Evolutionary conservation across 2,113 vertebrate genomes (phyloP).

Genomic region (Xiphophorus maculatus): DNA sequence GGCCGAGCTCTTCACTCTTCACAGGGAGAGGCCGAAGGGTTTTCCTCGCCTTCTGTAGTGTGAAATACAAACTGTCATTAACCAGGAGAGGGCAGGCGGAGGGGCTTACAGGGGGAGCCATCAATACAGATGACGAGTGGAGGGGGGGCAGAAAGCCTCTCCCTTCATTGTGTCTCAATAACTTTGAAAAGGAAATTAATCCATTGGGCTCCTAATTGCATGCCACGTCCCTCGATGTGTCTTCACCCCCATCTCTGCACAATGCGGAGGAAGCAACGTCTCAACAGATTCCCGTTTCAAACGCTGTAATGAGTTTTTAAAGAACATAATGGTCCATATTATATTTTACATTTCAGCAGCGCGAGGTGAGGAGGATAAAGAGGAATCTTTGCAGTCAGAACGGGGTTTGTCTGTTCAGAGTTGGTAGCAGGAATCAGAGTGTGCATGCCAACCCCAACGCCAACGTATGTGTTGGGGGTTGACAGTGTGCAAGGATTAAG

Average conservation of each 20-base stretch:
- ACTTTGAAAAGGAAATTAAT: constrained; percentile 82
- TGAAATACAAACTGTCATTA: constrained; percentile 77
- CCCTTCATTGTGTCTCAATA: constrained; percentile 77
- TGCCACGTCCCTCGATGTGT: constrained; percentile 77
- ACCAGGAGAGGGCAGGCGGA: constrained; percentile 47
- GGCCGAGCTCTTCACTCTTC: constrained; percentile 56
- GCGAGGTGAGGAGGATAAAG: constrained; percentile 44
- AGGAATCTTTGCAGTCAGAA: constrained; percentile 42
- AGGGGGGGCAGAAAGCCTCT: constrained; percentile 55
- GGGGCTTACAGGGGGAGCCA: constrained; percentile 66
- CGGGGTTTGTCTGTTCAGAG: constrained; percentile 72
- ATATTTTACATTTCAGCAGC: constrained; percentile 71
- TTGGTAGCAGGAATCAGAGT: constrained; percentile 43
- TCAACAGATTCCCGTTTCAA: constrained; percentile 76
- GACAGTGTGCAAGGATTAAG: constrained; percentile 77
- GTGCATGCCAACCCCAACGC: constrained; percentile 12
- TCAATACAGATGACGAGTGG: constrained; percentile 73
- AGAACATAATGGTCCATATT: constrained; percentile 78
- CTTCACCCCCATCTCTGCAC: constrained; percentile 45
- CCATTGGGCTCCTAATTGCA: constrained; percentile 81
- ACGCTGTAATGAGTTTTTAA: constrained; percentile 83
- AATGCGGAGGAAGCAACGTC: constrained; percentile 69
- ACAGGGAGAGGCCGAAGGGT: constrained; percentile 64
- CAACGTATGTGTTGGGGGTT: constrained; percentile 32
- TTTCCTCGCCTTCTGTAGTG: constrained; percentile 56